A percentile compares a stretch with the other conserved stretches of the same genome.
Evolutionary conservation across 2,113 vertebrate genomes (phyloP).

Genomic region (Catharus minimus): DNA sequence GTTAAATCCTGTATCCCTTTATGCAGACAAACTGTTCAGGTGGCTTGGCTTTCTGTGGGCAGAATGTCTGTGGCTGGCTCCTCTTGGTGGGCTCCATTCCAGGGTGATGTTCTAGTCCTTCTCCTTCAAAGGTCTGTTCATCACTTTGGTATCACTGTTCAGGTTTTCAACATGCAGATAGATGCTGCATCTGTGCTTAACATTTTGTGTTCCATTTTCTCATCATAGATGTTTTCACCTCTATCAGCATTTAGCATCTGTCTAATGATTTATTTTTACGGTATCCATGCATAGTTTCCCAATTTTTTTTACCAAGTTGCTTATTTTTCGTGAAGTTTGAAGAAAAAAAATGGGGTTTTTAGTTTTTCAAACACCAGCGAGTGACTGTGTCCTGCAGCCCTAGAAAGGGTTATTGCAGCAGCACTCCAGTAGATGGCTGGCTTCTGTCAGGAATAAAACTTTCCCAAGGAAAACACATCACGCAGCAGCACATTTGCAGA

Average conservation of each 20-base stretch:
- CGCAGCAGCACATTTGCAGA: not conserved
- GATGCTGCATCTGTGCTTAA: not conserved
- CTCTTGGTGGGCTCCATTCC: not conserved
- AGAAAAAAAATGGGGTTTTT: not conserved
- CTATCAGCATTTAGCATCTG: not conserved
- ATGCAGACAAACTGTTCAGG: not conserved
- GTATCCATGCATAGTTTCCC: not conserved
- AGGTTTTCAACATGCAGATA: not conserved
- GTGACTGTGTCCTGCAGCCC: not conserved
- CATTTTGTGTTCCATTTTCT: not conserved
- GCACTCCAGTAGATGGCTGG: conserved; percentile 64
- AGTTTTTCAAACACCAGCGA: not conserved
- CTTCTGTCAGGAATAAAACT: conserved; percentile 61
- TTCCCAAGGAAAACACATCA: not conserved
- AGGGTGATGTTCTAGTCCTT: not conserved
- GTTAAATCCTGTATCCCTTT: not conserved
- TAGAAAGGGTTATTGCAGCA: conserved; percentile 24
- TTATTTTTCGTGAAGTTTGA: not conserved
- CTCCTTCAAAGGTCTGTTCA: not conserved
- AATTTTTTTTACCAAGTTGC: not conserved
- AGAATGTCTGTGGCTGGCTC: not conserved
- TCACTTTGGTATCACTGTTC: not conserved
- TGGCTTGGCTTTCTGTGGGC: not conserved
- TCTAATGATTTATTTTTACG: not conserved
- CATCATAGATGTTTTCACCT: not conserved